Percentiles rank a stretch among this genome's conserved stretches.
Conservation (phyloP, 1,140 invertebrate genomes). For the Hirudo medicinalis region DNA sequence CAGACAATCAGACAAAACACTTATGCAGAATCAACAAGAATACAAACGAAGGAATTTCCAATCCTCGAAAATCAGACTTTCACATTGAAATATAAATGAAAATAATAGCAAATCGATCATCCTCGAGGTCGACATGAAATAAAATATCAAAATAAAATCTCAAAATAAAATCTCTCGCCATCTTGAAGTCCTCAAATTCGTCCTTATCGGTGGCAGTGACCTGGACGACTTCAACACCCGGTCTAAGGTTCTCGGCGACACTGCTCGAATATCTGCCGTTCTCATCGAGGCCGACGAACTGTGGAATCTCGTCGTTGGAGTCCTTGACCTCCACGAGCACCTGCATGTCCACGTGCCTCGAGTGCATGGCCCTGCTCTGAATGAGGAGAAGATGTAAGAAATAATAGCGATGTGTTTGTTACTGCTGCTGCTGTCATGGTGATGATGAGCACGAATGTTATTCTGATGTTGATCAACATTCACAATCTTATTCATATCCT, state of each 20-base stretch:
- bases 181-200: constrained; percentile 41
- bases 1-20: too few relatives aligned
- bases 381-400: background rate
- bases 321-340: constrained; percentile 64
- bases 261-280: constrained; percentile 83
- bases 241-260: constrained; percentile 55
- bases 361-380: constrained; percentile 12
- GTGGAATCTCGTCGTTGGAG: constrained; percentile 87
- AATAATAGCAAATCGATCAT: too few relatives aligned
- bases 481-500: too few relatives aligned
- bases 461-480: too few relatives aligned
- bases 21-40: too few relatives aligned
- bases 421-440: too few relatives aligned
- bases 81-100: too few relatives aligned
- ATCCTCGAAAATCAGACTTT: too few relatives aligned
- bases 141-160: background rate
- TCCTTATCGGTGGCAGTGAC: constrained; percentile 91
- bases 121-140: too few relatives aligned
- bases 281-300: constrained; percentile 69
- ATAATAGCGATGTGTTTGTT: too few relatives aligned
- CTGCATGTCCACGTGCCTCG: constrained; percentile 6
- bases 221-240: constrained; percentile 83
- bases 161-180: background rate
- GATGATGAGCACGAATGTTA: too few relatives aligned
- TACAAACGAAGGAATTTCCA: too few relatives aligned